These are phyloP conservation scores for Volucella inflata DNA, from an alignment of 2,888 invertebrate genomes.

Conservation along the genomic window DNA sequence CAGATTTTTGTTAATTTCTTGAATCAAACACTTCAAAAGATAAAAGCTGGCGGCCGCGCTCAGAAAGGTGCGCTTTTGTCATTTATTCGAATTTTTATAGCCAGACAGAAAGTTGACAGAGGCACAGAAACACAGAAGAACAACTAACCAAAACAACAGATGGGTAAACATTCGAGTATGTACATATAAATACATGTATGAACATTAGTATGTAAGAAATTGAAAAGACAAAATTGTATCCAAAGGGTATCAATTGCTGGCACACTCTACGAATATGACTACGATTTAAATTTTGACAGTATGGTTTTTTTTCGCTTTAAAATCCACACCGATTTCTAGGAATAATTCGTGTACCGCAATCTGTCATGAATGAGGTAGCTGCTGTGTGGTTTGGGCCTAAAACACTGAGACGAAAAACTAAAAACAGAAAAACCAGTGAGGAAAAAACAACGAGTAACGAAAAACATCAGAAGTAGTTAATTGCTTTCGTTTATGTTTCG, in stretches of 20 bases:
- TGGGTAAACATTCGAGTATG: no score
- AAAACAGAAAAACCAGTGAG: slow-evolving; percentile 1
- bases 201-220: slow-evolving; percentile 7
- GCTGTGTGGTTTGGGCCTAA: slow-evolving; percentile 45
- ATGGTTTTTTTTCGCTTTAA: slow-evolving; percentile 70
- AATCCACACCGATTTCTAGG: slow-evolving; percentile 69
- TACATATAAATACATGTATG: neutral
- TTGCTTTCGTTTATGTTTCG: slow-evolving; percentile 72
- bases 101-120: slow-evolving; percentile 47
- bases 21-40: slow-evolving; percentile 63
- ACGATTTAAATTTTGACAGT: neutral
- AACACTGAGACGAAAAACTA: slow-evolving; percentile 41
- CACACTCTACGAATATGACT: slow-evolving; percentile 8
- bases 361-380: slow-evolving; percentile 71
- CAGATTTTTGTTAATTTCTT: slow-evolving; percentile 56
- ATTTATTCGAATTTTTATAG: slow-evolving; percentile 61
- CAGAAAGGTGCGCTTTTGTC: slow-evolving; percentile 70
- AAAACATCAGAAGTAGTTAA: slow-evolving; percentile 48
- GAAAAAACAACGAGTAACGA: slow-evolving; percentile 1
- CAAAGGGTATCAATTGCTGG: slow-evolving; percentile 14
- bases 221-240: slow-evolving; percentile 36
- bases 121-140: neutral
- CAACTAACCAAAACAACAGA: no score
- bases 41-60: slow-evolving; percentile 49
- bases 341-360: slow-evolving; percentile 69